phyloP scores from a whole-genome alignment of 2,113 vertebrate genomes.

The Crotalus helleri region DNA sequence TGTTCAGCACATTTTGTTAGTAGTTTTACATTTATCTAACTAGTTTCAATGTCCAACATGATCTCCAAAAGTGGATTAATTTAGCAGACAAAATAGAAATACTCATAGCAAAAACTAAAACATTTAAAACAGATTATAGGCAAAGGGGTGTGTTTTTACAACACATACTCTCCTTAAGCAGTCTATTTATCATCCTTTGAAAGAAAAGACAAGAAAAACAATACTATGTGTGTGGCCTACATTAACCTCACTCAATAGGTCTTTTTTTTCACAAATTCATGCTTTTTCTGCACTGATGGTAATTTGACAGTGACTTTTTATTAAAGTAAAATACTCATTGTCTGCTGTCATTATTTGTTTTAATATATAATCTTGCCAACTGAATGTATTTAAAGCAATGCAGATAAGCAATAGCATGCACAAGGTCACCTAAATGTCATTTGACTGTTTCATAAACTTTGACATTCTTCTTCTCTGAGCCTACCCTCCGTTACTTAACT shows the following conservation, averaged over 20 bases:
- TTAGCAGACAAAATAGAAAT: constrained; percentile 29
- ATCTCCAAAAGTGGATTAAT: not conserved
- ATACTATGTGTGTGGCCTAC: constrained; percentile 80
- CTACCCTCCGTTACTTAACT: constrained; percentile 71
- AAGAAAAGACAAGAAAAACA: constrained; percentile 73
- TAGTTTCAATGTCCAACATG: not conserved
- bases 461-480: constrained; percentile 79
- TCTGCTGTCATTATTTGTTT: constrained; percentile 80
- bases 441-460: constrained; percentile 76
- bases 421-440: constrained; percentile 83
- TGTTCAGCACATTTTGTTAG: not conserved
- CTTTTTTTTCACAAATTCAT: constrained; percentile 63
- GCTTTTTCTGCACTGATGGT: constrained; percentile 76
- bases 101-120: constrained; percentile 66
- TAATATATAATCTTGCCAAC: constrained; percentile 81
- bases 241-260: constrained; percentile 72
- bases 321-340: constrained; percentile 78
- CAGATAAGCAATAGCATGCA: constrained; percentile 79
- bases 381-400: constrained; percentile 76
- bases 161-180: constrained; percentile 70
- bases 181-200: constrained; percentile 84
- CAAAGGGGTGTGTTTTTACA: constrained; percentile 80
- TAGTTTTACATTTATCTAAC: not conserved
- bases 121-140: constrained; percentile 72
- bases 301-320: constrained; percentile 86